Evolutionary conservation across 2,888 invertebrate species (phyloP).

Genomic region (Minunthozetes semirufus): DNA sequence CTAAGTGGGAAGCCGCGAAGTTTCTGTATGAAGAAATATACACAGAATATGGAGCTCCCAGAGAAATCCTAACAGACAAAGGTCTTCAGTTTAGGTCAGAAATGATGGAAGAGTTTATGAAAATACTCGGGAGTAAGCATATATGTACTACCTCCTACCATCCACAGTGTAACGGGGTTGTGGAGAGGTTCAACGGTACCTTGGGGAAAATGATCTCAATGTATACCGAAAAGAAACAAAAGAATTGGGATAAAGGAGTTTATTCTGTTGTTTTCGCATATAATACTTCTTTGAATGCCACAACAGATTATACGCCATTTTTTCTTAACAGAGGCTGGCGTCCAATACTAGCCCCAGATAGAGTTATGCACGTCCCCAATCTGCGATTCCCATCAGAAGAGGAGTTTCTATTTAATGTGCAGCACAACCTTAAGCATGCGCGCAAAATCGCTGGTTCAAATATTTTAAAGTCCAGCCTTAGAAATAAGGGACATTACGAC

Average conservation of each 20-base stretch:
- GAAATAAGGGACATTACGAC: conserved; percentile 10
- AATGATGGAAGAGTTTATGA: neutral
- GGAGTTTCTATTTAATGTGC: neutral
- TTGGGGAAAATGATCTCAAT: conserved; percentile 39
- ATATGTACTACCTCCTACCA: neutral
- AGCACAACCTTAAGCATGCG: neutral
- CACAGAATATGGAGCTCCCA: neutral
- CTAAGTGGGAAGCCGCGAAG: neutral
- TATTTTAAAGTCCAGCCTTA: neutral
- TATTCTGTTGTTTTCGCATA: conserved; percentile 40
- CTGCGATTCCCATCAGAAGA: neutral
- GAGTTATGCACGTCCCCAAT: neutral
- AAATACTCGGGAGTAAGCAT: neutral
- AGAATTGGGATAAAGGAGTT: conserved; percentile 37
- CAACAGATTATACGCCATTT: conserved; percentile 40
- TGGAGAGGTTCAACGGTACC: conserved; percentile 37
- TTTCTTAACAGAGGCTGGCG: conserved; percentile 40
- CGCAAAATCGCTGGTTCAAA: neutral
- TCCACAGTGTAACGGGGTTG: neutral
- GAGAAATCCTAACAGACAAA: neutral
- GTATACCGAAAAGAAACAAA: conserved; percentile 38
- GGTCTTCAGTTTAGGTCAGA: neutral
- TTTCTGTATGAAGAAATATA: neutral
- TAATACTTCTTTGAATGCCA: conserved; percentile 39
- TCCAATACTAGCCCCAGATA: conserved; percentile 37